Evolutionary conservation across 2,888 invertebrate species (phyloP).

Genomic region (Mythimna ferrago): DNA sequence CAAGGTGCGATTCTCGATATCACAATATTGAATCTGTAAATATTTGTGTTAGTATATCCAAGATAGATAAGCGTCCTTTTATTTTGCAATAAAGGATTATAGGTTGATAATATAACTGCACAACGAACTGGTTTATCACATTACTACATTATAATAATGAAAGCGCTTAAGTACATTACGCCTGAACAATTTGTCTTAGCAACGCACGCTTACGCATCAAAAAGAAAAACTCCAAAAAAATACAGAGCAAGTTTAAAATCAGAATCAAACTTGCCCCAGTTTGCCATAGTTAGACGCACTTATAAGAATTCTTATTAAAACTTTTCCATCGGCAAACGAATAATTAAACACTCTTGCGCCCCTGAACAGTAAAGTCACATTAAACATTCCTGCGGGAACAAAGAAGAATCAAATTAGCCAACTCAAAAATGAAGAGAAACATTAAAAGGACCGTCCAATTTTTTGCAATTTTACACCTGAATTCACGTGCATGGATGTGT

Average conservation of each 20-base stretch:
- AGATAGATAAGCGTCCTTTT: neutral
- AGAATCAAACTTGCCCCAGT: neutral
- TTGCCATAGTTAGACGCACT: neutral
- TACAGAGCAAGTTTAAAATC: neutral
- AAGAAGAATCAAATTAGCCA: constrained; percentile 20
- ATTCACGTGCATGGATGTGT: constrained; percentile 34
- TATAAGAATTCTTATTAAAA: neutral
- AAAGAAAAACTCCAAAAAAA: neutral
- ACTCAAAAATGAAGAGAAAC: constrained; percentile 28
- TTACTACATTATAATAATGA: neutral
- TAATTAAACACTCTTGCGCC: constrained; percentile 7
- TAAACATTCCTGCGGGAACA: constrained; percentile 20
- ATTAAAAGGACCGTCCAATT: constrained; percentile 44
- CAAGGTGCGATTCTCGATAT: too few relatives aligned
- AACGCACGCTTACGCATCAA: neutral
- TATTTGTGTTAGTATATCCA: neutral
- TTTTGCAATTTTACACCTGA: constrained; percentile 25
- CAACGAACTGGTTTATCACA: neutral
- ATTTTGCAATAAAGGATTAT: neutral
- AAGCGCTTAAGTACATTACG: neutral
- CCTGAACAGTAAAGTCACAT: constrained; percentile 9
- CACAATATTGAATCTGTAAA: too few relatives aligned
- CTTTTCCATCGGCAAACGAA: neutral
- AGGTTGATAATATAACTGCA: neutral
- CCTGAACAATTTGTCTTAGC: constrained; percentile 27